These are phyloP conservation scores for Athene noctua DNA, from an alignment of 2,113 vertebrate species.

Conservation along the genomic window DNA sequence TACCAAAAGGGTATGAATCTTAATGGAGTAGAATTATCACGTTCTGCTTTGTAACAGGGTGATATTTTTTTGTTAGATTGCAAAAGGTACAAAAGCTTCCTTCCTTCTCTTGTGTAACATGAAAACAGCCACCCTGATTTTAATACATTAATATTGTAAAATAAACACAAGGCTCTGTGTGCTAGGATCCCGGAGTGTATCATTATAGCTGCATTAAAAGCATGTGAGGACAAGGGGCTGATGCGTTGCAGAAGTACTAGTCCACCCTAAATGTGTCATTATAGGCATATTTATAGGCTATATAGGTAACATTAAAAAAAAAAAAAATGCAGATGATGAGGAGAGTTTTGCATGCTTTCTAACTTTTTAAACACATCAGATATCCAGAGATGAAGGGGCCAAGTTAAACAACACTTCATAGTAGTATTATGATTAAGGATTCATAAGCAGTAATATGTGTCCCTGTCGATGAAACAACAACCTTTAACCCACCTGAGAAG, in stretches of 20 bases:
- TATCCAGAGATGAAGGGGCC: background rate
- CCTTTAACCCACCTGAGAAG: constrained; percentile 14
- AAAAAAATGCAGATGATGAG: background rate
- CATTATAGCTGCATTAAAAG: background rate
- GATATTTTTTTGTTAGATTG: background rate
- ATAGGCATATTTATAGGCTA: background rate
- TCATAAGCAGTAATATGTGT: background rate
- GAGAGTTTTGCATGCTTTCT: background rate
- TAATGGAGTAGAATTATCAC: background rate
- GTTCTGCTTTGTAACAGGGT: background rate
- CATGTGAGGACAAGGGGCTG: background rate
- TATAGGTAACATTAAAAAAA: background rate
- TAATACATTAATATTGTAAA: background rate
- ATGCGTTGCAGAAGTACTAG: background rate
- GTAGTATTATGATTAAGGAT: background rate
- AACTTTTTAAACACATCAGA: background rate
- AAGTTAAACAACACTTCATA: background rate
- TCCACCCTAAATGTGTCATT: background rate
- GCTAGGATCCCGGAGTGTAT: background rate
- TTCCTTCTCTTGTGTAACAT: background rate
- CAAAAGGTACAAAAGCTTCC: background rate
- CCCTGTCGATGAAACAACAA: constrained; percentile 2
- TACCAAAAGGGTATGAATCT: background rate
- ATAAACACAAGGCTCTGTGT: background rate
- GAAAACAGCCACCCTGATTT: background rate